Percentiles rank a stretch among this genome's conserved stretches.
Evolutionary conservation across 1,140 invertebrate genomes (phyloP).

Genomic region (Zaprionus tsacasi): DNA sequence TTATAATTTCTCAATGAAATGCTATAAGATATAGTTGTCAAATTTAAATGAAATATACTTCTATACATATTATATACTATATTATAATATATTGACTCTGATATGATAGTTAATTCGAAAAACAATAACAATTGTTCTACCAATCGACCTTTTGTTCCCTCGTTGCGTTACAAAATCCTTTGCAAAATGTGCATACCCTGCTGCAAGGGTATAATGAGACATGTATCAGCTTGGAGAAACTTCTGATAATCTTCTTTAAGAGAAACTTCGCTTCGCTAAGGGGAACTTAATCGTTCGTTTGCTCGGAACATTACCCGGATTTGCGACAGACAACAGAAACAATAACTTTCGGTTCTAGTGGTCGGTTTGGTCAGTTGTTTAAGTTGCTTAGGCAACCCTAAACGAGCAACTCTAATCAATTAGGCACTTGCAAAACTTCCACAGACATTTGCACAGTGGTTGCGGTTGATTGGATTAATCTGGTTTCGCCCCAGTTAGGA

Average conservation of each 20-base stretch:
- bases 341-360: background rate
- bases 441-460: conserved; percentile 26
- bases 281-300: background rate
- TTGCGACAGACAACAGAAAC: background rate
- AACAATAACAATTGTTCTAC: too few relatives aligned
- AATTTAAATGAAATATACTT: too few relatives aligned
- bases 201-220: too few relatives aligned
- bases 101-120: too few relatives aligned
- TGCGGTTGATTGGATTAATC: conserved; percentile 7
- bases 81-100: too few relatives aligned
- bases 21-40: too few relatives aligned
- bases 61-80: too few relatives aligned
- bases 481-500: background rate
- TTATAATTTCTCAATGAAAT: too few relatives aligned
- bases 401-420: conserved; percentile 26
- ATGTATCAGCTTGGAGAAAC: background rate
- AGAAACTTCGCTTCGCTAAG: background rate
- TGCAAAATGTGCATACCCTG: too few relatives aligned
- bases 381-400: background rate
- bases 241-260: background rate
- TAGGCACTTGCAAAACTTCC: conserved; percentile 29
- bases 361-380: background rate
- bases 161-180: too few relatives aligned
- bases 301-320: background rate
- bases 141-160: too few relatives aligned